Conservation (phyloP, 2,888 invertebrate species). For the Trisateles emortualis region DNA sequence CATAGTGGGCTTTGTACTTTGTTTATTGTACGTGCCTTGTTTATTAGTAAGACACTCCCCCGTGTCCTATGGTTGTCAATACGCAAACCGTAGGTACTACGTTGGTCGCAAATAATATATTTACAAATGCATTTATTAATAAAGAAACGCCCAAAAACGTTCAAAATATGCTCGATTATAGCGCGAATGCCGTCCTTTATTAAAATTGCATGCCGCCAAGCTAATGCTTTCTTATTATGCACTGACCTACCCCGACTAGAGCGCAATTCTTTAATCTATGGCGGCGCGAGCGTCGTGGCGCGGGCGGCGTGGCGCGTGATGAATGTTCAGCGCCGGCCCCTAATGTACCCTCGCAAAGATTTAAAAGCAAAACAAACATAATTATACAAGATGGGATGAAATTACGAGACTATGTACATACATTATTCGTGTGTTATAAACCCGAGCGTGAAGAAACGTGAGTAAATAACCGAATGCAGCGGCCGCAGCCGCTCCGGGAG, state of each 20-base stretch:
- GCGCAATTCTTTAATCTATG: conserved; percentile 34
- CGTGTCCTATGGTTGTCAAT: no score
- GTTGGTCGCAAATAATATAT: conserved; percentile 1
- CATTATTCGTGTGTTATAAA: conserved; percentile 16
- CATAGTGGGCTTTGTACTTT: conserved; percentile 7
- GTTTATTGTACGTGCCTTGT: conserved; percentile 7
- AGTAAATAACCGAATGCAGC: conserved; percentile 9
- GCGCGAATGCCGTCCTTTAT: no score
- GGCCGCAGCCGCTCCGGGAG: no score
- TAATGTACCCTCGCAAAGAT: conserved; percentile 27
- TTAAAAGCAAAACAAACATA: conserved; percentile 46
- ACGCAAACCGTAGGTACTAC: no score
- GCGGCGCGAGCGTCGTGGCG: no score
- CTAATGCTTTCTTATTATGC: no score
- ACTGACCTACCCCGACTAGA: no score
- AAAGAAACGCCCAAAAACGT: conserved; percentile 19
- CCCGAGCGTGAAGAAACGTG: conserved; percentile 8
- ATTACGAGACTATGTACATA: conserved; percentile 15
- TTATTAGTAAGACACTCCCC: background rate
- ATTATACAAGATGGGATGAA: conserved; percentile 37
- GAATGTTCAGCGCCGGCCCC: conserved; percentile 25
- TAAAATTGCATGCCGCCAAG: no score
- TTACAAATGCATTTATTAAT: conserved; percentile 21
- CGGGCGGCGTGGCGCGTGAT: no score
- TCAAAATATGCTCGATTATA: no score